These are phyloP conservation scores for Euwallacea similis DNA, from an alignment of 1,140 invertebrate genomes.

Conservation along the genomic window DNA sequence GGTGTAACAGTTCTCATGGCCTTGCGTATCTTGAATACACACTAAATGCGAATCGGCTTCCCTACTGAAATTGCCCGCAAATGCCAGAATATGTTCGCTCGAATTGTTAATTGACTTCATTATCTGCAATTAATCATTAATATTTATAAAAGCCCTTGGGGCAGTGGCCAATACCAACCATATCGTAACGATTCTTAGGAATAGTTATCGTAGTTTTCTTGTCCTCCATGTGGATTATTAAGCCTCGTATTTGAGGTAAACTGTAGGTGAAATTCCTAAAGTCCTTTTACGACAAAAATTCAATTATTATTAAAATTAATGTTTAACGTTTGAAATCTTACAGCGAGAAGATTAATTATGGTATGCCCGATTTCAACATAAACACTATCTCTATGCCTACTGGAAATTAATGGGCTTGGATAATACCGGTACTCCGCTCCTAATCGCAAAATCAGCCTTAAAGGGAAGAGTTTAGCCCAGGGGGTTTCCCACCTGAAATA, in stretches of 20 bases:
- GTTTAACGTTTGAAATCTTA: conserved; percentile 40
- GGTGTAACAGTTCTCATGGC: conserved; percentile 67
- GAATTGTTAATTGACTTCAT: conserved; percentile 81
- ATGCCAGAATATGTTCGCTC: conserved; percentile 84
- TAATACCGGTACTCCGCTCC: conserved; percentile 89
- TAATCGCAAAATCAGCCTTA: conserved; percentile 75
- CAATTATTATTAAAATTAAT: not conserved
- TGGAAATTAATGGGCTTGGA: conserved; percentile 83
- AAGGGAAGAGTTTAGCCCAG: conserved; percentile 84
- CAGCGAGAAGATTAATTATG: conserved; percentile 83
- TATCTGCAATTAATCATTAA: conserved; percentile 54
- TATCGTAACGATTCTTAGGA: conserved; percentile 79
- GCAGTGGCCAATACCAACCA: conserved; percentile 56
- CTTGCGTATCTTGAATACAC: conserved; percentile 76
- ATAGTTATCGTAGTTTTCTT: conserved; percentile 78
- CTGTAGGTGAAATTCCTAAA: conserved; percentile 87
- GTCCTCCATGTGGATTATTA: conserved; percentile 84
- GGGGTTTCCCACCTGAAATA: conserved; percentile 73
- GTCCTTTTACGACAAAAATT: conserved; percentile 55
- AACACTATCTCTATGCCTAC: conserved; percentile 75
- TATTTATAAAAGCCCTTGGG: conserved; percentile 50
- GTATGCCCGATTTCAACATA: conserved; percentile 89
- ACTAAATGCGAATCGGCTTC: conserved; percentile 86
- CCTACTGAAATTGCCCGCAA: conserved; percentile 79
- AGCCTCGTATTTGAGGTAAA: conserved; percentile 73